phyloP scores from a whole-genome alignment of 2,113 vertebrate genomes.

The Nyctereutes procyonoides region DNA sequence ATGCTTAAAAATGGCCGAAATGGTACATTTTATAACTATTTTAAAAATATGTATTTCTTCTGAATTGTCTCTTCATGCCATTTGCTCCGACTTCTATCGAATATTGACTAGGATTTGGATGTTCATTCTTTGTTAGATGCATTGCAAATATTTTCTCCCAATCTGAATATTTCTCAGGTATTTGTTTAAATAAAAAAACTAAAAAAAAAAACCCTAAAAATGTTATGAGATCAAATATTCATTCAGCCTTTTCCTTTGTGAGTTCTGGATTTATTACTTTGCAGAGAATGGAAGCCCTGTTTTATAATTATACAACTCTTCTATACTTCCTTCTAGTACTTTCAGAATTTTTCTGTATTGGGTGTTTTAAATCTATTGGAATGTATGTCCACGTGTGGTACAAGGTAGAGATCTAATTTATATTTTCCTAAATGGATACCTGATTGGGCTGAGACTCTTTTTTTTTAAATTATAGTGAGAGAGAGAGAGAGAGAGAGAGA shows the following conservation, averaged over 20 bases:
- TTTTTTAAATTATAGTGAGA: too few relatives aligned
- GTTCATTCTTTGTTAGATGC: not conserved
- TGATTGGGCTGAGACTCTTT: not conserved
- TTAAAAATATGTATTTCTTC: not conserved
- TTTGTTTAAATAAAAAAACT: not conserved
- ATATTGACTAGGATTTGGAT: not conserved
- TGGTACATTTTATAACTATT: not conserved
- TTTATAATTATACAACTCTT: not conserved
- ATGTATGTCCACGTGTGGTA: not conserved
- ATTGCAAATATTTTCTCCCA: not conserved
- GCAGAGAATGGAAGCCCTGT: not conserved
- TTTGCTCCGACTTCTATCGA: not conserved
- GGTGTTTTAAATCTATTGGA: not conserved
- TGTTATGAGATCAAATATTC: not conserved
- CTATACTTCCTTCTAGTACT: not conserved
- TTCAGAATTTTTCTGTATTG: not conserved
- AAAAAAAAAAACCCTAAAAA: not conserved
- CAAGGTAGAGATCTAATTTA: not conserved
- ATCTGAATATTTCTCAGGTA: not conserved
- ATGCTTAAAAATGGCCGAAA: not conserved
- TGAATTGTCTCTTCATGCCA: conserved; percentile 2
- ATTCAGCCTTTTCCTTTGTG: not conserved
- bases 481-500: too few relatives aligned
- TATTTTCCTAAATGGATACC: not conserved
- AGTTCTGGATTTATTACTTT: not conserved